Base-by-base conservation (phyloP, 2,113 vertebrate genomes). In the Macquaria australasica region DNA sequence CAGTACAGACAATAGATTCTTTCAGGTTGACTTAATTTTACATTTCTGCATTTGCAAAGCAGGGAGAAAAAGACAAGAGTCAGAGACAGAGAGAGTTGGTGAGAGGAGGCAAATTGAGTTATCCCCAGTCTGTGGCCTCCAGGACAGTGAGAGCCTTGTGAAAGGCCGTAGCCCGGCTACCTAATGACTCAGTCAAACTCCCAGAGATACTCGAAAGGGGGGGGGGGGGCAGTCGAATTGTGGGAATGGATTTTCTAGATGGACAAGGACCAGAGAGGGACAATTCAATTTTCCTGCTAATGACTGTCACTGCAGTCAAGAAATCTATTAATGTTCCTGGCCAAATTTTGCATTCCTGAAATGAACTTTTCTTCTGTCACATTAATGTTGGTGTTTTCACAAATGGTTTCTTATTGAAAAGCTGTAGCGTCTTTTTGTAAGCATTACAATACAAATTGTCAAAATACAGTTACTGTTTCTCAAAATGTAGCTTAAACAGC, bases 131-230 rank as follows among this genome's bases (percentile, higher is more conserved):
- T 86, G 83, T 64, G 86, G 82, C 85, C 90, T 94, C 82, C 58
- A 53, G 62, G 86, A 91, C 89, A 90, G 87, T 72, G 71, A 89
- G 82, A 59, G 83, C 84, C 92, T 89, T 90, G 92, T 94, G 90
- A 94, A 89, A 79, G 81, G 79, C 79, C 5, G 88, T 90, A 90
- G 83, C 93, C 92, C 39, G 73, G 89, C 79, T 92, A 91, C 91
- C 82, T 87, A 91, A 93, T 85, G 87, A 88, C 86, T 92, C 87
- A 62, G 88, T 90, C 87, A 92, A 91, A 89, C 89, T 92, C 88
- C 79, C 91, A 91, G 28, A 89, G 78, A 92, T 39, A 66, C 76
- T 88, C 68, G 28, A 82, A 72, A 77, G 50, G 77, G 62, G 34
- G 68, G 34, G 68, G 72, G 89, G 77, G n/a, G 4, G 71, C 73